Conservation (phyloP, 1,140 invertebrate genomes). For the Drosophila asahinai region DNA sequence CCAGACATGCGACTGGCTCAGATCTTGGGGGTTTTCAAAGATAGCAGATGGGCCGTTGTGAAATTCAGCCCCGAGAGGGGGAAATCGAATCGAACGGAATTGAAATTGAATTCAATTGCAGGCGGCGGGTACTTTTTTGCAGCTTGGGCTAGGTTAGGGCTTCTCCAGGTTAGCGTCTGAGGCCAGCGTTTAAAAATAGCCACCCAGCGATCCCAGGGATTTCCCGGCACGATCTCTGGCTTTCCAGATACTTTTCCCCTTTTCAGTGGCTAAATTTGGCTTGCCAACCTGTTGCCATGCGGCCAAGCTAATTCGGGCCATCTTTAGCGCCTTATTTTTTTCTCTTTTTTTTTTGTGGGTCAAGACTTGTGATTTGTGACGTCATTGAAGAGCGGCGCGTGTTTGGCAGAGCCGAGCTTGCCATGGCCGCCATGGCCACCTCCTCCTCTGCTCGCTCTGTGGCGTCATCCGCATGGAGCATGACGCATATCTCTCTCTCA, state of each 20-base stretch:
- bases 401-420: slow-evolving; percentile 10
- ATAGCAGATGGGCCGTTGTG: slow-evolving; percentile 23
- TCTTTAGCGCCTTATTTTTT: not conserved
- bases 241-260: slow-evolving; percentile 2
- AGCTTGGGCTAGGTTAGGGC: slow-evolving; percentile 64
- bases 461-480: slow-evolving; percentile 43
- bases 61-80: slow-evolving; percentile 11
- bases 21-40: slow-evolving; percentile 38
- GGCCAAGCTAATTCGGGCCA: not conserved
- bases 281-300: slow-evolving; percentile 9
- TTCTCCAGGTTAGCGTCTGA: slow-evolving; percentile 16
- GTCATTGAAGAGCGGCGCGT: slow-evolving; percentile 52
- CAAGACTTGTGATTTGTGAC: slow-evolving; percentile 69
- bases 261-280: not conserved
- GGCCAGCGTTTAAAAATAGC: slow-evolving; percentile 17
- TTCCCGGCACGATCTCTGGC: not conserved
- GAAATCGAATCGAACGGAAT: not conserved
- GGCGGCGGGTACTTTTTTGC: slow-evolving; percentile 28
- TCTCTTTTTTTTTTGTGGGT: slow-evolving; percentile 35
- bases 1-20: slow-evolving; percentile 18
- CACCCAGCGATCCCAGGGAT: not conserved
- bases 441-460: not conserved
- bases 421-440: not conserved
- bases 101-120: slow-evolving; percentile 10
- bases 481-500: slow-evolving; percentile 54